Conservation (phyloP, 2,888 invertebrate genomes). For the Apantesis nais region DNA sequence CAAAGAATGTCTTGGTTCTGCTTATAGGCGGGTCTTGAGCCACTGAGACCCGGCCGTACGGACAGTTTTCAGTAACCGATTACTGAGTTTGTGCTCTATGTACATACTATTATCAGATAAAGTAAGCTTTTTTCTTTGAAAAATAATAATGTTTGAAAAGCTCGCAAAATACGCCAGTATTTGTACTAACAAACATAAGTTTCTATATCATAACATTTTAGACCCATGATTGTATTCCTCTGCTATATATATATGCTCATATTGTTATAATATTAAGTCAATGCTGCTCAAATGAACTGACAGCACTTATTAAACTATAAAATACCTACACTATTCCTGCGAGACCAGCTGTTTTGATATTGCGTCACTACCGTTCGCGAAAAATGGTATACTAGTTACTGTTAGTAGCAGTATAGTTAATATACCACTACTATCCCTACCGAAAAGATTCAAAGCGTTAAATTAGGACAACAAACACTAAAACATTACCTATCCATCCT, state of each 20-base stretch:
- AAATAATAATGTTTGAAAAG: no score
- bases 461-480: neutral
- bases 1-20: no score
- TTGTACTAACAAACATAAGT: no score
- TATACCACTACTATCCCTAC: neutral
- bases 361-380: neutral
- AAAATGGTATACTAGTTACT: neutral
- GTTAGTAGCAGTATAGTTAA: no score
- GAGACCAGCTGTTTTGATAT: neutral
- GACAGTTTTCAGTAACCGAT: no score
- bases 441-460: neutral
- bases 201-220: neutral
- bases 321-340: neutral
- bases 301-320: neutral
- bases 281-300: neutral
- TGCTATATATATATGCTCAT: no score
- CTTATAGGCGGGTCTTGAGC: no score
- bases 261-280: neutral
- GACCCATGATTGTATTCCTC: neutral
- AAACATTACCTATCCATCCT: slow-evolving; percentile 9
- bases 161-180: no score
- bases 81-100: no score
- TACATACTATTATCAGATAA: no score
- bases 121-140: no score
- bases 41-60: no score